Evolutionary conservation across 2,888 invertebrate genomes (phyloP).

Genomic region (Lithophane leautieri): DNA sequence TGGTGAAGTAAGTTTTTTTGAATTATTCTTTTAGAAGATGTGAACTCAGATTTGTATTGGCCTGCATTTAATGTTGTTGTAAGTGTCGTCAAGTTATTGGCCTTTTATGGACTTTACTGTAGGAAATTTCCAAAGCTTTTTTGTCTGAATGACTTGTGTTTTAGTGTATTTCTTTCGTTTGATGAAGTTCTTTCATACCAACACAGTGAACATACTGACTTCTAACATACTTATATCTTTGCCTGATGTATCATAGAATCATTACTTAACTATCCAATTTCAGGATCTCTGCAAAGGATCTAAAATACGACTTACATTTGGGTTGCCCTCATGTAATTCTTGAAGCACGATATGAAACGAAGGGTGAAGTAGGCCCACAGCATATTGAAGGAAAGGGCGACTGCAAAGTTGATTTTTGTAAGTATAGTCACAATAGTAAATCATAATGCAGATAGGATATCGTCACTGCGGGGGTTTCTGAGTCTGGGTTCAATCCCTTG

Average conservation of each 20-base stretch:
- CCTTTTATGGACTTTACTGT: background rate
- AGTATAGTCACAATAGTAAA: constrained; percentile 22
- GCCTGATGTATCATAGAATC: background rate
- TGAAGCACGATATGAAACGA: constrained; percentile 64
- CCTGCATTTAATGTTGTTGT: background rate
- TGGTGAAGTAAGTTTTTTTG: constrained; percentile 26
- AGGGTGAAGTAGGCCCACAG: constrained; percentile 64
- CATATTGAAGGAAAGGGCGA: constrained; percentile 69
- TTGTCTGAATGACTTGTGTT: background rate
- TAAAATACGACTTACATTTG: constrained; percentile 50
- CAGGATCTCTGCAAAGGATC: constrained; percentile 55
- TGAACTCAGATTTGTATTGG: background rate
- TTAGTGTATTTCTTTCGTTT: background rate
- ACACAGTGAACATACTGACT: background rate
- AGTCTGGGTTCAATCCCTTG: background rate
- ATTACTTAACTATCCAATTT: constrained; percentile 13
- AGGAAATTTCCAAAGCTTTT: too few species aligned
- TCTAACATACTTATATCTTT: background rate
- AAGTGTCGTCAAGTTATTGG: background rate
- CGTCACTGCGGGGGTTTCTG: background rate
- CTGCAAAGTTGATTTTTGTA: constrained; percentile 63
- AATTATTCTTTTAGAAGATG: background rate
- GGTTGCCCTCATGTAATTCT: constrained; percentile 57
- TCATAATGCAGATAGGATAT: background rate
- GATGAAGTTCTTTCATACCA: background rate